Base-by-base conservation (phyloP, 1,140 invertebrate species). In the Calycopis cecrops region DNA sequence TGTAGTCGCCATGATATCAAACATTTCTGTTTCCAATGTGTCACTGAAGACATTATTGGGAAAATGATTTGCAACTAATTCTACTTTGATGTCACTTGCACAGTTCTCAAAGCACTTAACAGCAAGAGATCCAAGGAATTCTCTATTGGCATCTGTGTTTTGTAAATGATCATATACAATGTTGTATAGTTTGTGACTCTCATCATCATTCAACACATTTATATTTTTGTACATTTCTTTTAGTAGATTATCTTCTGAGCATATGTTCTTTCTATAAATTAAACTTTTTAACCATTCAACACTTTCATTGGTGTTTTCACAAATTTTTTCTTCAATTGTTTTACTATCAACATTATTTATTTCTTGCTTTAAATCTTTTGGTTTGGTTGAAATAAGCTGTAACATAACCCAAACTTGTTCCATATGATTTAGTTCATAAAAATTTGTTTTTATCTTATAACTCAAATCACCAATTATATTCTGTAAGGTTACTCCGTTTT, bases 401-500 rank as follows among this genome's bases (percentile, higher is more conserved):
- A 85, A 56, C 82, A 85, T 85, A 55, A 53, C 55, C 4, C 82
- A 58, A 9, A 85, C 59, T 62, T 87, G 80, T 28, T 83, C 76
- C 42, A 52, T 55, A n/a, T 76, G 9, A 57, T 38, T 58, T 37
- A 44, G 59, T 50, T 57, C 56, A 57, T 11, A 67, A 9, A 48
- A 76, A 38, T 51, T 66, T 56, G 21, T 42, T 59, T 59, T 64
- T 11, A 84, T 55, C 57, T 73, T 76, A 51, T 76, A 69, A 56
- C 70, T 73, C 4, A 79, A 47, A 55, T 83, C 73, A 21, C 80
- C 80, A 55, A 87, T 72, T 37, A 47, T 62, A 59, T 77, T 69
- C 54, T 87, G 84, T 73, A 83, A 76, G 34, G 50, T 81, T 65
- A 68, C 68, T 9, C 69, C 71, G 55, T 69, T 63, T 18, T 79